Percentiles rank a stretch among this genome's conserved stretches.
phyloP scores from a whole-genome alignment of 2,113 vertebrate species.

The Cathartes aura region DNA sequence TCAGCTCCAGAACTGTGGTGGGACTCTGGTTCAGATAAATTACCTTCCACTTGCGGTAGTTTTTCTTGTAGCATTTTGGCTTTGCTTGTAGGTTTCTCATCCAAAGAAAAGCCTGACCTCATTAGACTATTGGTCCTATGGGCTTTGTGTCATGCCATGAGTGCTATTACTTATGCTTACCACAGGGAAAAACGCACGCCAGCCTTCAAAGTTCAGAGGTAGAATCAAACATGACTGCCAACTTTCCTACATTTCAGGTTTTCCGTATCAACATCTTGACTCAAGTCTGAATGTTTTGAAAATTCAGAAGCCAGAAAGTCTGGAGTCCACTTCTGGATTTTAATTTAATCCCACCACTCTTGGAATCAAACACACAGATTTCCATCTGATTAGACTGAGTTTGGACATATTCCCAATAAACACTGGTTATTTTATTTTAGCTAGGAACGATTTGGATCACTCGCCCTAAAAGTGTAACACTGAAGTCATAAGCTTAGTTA shows the following conservation, averaged over 20 bases:
- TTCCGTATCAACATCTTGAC: background rate
- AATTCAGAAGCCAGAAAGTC: background rate
- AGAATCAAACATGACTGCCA: background rate
- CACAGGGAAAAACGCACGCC: background rate
- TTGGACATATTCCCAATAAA: background rate
- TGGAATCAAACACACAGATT: background rate
- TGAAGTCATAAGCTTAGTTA: background rate
- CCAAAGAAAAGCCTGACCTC: slow-evolving; percentile 23
- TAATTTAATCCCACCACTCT: background rate
- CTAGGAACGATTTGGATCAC: background rate
- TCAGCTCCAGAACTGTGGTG: background rate
- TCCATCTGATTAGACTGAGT: background rate
- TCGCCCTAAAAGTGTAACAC: background rate
- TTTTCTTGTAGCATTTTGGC: slow-evolving; percentile 24
- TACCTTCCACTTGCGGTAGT: background rate
- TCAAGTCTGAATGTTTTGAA: background rate
- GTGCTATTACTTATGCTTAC: background rate
- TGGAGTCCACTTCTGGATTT: background rate
- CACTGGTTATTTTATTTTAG: background rate
- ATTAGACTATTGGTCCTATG: background rate
- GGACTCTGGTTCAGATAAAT: background rate
- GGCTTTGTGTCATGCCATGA: background rate
- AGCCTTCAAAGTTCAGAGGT: background rate
- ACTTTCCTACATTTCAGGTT: background rate
- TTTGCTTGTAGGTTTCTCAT: background rate